These are phyloP conservation scores for Acrossocheilus fasciatus DNA, from an alignment of 2,797 vertebrate genomes.

Conservation along the genomic window DNA sequence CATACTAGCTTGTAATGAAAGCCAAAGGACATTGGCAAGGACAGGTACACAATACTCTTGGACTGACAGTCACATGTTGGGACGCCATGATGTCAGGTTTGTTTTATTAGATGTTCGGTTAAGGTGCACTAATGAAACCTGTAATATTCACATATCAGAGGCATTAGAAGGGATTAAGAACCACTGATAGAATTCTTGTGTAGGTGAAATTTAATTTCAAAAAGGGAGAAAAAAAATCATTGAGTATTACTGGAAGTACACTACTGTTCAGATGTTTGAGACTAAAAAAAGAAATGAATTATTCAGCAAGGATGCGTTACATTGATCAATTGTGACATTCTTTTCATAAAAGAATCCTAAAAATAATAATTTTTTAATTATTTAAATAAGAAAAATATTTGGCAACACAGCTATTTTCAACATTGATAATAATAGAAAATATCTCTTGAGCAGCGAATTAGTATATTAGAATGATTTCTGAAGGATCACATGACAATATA, in stretches of 20 bases:
- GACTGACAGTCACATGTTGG: constrained; percentile 42
- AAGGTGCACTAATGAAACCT: constrained; percentile 22
- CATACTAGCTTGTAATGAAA: constrained; percentile 24
- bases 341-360: too few species aligned
- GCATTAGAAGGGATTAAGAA: constrained; percentile 14
- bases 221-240: neutral
- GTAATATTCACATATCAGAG: constrained; percentile 33
- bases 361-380: too few species aligned
- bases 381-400: too few species aligned
- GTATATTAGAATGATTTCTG: neutral
- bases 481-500: neutral
- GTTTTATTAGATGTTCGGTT: constrained; percentile 18
- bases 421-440: neutral
- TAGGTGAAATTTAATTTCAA: neutral
- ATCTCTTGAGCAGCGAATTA: neutral
- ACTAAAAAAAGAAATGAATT: neutral
- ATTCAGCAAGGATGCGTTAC: too few species aligned
- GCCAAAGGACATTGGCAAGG: constrained; percentile 34
- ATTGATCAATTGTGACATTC: too few species aligned
- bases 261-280: neutral
- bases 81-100: constrained; percentile 22
- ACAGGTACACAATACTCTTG: constrained; percentile 12
- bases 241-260: neutral
- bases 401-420: neutral
- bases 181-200: constrained; percentile 4